Base-by-base conservation (phyloP, 2,888 invertebrate species). In the Trichogramma evanescens region DNA sequence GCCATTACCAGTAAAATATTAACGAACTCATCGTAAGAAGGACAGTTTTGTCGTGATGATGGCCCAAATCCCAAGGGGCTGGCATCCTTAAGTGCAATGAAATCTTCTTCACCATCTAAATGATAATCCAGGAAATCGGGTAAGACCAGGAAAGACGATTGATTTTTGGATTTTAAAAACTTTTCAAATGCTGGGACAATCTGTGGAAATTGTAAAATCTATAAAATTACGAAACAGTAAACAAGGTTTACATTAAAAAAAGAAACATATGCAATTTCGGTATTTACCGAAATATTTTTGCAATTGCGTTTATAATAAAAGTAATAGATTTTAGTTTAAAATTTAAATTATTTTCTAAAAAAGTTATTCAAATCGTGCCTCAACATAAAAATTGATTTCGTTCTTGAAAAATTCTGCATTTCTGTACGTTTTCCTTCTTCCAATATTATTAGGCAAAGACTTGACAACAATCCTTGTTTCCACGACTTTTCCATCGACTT, bases 331-430 rank as follows among this genome's bases (percentile, higher is more conserved):
- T 49, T 49, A 26, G 8, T 40, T 50, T 7, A 6, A 39, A 39
- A 9, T 50, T 7, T 7, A 50, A 9, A 39, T 50, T 9, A 39
- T 38, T 39, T 4, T 38, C 7, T 50, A 26, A 4, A 44, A 26
- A 43, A n/a, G 38, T 8, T 7, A 44, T 9, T 44, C 7, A 44
- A 40, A 46, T n/a, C 38, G 64, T 67, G 74, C 77, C 66, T 75
- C 65, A 5, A 62, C 66, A 72, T 89, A 89, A 72, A 89, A 89
- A 56, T 78, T 76, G 0, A 86, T 85, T 76, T 89, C 89, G 70
- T 89, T 89, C 63, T 79, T 78, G 69, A 89, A 89, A 72, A 89
- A 89, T 53, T 86, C 87, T 4, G 80, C 70, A 48, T 85, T 86
- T 59, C 85, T 80, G 67, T 82, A 89, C 0, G 89, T 84, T 44